Evolutionary conservation across 2,888 invertebrate species (phyloP), one percentile per base, ranked within the genome.

Genomic region (Tetragonisca angustula): DNA sequence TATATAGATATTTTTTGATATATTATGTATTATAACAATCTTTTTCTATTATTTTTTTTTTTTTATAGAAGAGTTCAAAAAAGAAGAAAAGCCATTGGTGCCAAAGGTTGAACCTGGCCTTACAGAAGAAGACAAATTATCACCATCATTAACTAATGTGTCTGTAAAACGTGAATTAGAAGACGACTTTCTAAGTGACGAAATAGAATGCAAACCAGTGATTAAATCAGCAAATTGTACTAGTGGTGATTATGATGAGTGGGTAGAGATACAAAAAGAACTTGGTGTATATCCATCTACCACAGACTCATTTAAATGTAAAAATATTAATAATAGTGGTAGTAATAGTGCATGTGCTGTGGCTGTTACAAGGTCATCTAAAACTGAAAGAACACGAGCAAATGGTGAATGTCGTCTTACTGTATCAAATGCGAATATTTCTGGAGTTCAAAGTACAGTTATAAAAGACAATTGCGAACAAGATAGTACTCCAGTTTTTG

Each of bases 191-290:
- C 81, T 92, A 36, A 89, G 90, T 72, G 92, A 93, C 54, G 94
- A 94, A 13, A 84, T 91, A 52, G 93, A 94, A 72, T 91, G 92
- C n/a, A 94, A 93, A 85, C 87, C 91, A 52, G 75, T 90, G 82
- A 90, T 92, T 64, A 92, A 93, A 72, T 90, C 93, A 27, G 88
- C 93, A 69, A 93, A 90, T 80, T 92, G 93, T 83, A 90, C 92
- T 32, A 93, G 92, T 83, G 94, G 94, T 83, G 95, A 96, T 81
- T 96, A 96, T 89, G 97, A 97, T 91, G 96, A 96, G 91, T 97
- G 96, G 96, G 95, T 96, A 62, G 96, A 96, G 87, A 96, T 96
- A 79, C 96, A 96, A 89, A 96, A 96, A 76, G 97, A 97, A 90
- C 94, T 97, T 4, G 96, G 95, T 78, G 94, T 94, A 62, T 95